Base-by-base conservation (phyloP, 2,888 invertebrate genomes). In the Blastobasis lacticolella region DNA sequence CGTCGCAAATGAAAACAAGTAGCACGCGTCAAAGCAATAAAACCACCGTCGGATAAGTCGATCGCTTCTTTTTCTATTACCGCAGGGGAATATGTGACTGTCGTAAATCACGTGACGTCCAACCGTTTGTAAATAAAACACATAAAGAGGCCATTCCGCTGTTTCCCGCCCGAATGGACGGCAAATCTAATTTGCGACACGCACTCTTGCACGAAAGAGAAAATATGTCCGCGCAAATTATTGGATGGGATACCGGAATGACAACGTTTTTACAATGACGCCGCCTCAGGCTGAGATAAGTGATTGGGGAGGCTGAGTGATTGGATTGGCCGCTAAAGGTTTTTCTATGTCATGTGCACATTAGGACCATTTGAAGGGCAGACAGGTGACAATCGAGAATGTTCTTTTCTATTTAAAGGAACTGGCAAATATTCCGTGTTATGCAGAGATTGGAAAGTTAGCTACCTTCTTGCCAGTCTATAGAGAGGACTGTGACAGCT, bases 71-170 rank as follows among this genome's bases (percentile, higher is more conserved):
- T 49, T 54, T 55, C 54, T 51, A 46, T 55, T 45, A 46, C 45
- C 49, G 48, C 51, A 41, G 46, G 50, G 23, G 52, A 55, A 56
- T 57, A 58, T 55, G 54, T 49, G 48, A 48, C 9, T 37, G 46
- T 37, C 53, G 45, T 55, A 57, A 60, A 60, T 55, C 45, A 54
- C 54, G 45, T 38, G 52, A 49, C 53, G 42, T 40, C 37, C 44
- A 10, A 6, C 46, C 37, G 48, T 48, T 53, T 55, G 51, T 51
- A 54, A 54, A 54, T 56, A 54, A 54, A 56, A 53, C 54, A 52
- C 53, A 51, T 45, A 53, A 51, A 49, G 46, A 44, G 45, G 49
- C 43, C 46, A 48, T 49, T 50, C 48, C 37, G 41, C 36, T 48
- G 49, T 46, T 46, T 45, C 37, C 43, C 43, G 42, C 42, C 40